Evolutionary conservation across 1,140 invertebrate species (phyloP).

Genomic region (Bombyx mori): ASM3026992v2 NC_085115.1:5424001-5424500

Average conservation of each 20-base stretch:
- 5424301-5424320: conserved; percentile 13
- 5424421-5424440: conserved; percentile 12
- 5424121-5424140: too few species aligned
- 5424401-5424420: conserved; percentile 17
- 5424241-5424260: conserved; percentile 4
- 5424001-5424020: too few species aligned
- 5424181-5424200: too few species aligned
- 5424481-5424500: conserved; percentile 18
- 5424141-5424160: too few species aligned
- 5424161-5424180: too few species aligned
- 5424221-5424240: too few species aligned
- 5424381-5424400: conserved; percentile 8
- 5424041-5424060: too few species aligned
- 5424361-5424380: conserved; percentile 15
- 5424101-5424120: too few species aligned
- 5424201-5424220: too few species aligned
- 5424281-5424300: conserved; percentile 9
- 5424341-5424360: conserved; percentile 17
- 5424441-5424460: conserved; percentile 17
- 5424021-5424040: too few species aligned
- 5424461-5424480: conserved; percentile 15
- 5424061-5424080: too few species aligned
- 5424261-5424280: conserved; percentile 14
- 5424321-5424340: conserved; percentile 17
- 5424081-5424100: too few species aligned